These are phyloP conservation scores for Chiloscyllium punctatum DNA, from an alignment of 2,797 vertebrate genomes.

Conservation along the genomic window DNA sequence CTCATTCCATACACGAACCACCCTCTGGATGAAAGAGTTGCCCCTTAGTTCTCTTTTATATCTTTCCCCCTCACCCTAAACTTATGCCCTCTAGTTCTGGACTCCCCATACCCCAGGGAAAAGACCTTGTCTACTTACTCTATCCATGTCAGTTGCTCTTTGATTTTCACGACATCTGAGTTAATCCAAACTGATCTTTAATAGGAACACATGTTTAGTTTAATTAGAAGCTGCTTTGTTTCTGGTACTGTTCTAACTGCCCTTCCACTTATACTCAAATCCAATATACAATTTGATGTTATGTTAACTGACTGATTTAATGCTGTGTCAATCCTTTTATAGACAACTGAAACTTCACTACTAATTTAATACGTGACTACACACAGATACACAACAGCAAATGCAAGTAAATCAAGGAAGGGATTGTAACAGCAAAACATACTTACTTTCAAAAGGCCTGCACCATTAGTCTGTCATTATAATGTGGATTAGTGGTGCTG, in stretches of 20 bases:
- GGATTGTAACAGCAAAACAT: background rate
- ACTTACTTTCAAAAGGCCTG: background rate
- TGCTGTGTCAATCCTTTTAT: background rate
- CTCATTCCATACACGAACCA: too few species aligned
- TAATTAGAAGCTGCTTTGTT: background rate
- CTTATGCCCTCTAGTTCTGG: too few species aligned
- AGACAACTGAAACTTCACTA: background rate
- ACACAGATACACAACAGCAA: background rate
- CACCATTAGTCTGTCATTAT: background rate
- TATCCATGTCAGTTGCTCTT: background rate
- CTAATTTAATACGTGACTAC: background rate
- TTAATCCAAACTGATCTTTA: background rate
- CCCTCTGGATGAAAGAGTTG: too few species aligned
- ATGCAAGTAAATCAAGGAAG: background rate
- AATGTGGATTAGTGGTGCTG: too few species aligned
- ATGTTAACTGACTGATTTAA: background rate
- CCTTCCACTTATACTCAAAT: background rate
- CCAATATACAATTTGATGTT: background rate
- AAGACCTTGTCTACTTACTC: too few species aligned
- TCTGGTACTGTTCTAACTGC: background rate
- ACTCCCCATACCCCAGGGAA: too few species aligned
- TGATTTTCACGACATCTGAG: background rate
- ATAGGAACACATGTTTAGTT: conserved; percentile 1
- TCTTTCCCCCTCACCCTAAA: too few species aligned
- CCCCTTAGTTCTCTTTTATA: too few species aligned